These are phyloP conservation scores for Tenualosa ilisha DNA, from an alignment of 2,797 vertebrate genomes.

Conservation along the genomic window DNA sequence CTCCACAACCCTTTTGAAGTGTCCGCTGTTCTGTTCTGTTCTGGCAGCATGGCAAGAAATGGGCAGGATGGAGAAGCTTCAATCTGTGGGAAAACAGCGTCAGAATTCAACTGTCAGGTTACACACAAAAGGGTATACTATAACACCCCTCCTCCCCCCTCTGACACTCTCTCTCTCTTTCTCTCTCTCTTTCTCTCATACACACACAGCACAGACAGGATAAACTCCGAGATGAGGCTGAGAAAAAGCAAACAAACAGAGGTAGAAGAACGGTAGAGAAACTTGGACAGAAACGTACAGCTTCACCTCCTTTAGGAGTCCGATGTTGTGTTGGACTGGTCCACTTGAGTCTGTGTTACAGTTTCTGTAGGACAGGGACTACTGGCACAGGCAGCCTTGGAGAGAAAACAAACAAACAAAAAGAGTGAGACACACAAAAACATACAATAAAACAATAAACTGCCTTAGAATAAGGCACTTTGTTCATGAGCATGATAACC, in stretches of 20 bases:
- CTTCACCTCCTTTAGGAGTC: slow-evolving; percentile 28
- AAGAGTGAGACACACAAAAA: background rate
- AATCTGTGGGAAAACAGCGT: background rate
- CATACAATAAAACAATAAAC: no score
- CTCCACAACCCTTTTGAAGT: background rate
- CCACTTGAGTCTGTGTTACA: slow-evolving; percentile 10
- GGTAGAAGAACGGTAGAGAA: background rate
- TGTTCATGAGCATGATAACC: no score
- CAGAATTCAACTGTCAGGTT: background rate
- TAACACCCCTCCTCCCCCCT: background rate
- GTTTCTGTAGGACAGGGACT: slow-evolving; percentile 28
- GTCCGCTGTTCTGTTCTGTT: background rate
- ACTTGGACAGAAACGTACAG: background rate
- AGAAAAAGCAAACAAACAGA: background rate
- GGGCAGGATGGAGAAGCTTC: background rate
- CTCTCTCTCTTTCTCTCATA: background rate
- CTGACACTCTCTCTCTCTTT: background rate
- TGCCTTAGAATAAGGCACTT: no score
- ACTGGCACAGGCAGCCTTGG: slow-evolving; percentile 41
- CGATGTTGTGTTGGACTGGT: slow-evolving; percentile 22
- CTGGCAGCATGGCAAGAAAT: background rate
- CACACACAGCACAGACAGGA: background rate
- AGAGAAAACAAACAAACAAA: slow-evolving; percentile 22
- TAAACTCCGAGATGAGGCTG: background rate
- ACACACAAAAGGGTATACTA: background rate